Percentiles rank a stretch among this genome's conserved stretches.
phyloP scores from a whole-genome alignment of 2,888 invertebrate genomes.

The Tenthredo scrophulariae region DNA sequence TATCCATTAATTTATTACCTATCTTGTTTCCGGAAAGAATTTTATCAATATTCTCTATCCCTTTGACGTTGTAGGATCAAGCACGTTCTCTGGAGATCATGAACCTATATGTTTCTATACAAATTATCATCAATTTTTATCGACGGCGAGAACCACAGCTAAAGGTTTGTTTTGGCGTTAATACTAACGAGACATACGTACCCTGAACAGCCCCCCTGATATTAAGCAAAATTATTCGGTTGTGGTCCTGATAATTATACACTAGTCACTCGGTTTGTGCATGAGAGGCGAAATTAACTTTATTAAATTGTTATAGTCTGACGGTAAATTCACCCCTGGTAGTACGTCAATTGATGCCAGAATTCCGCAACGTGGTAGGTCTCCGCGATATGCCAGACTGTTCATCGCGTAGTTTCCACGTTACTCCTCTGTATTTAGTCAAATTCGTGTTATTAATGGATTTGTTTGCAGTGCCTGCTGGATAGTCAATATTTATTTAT shows the following conservation, averaged over 20 bases:
- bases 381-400: conserved; percentile 3
- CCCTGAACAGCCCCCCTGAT: conserved; percentile 58
- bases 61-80: conserved; percentile 57
- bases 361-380: conserved; percentile 55
- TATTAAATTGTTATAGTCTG: conserved; percentile 71
- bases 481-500: conserved; percentile 75
- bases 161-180: conserved; percentile 64
- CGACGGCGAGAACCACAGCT: conserved; percentile 53
- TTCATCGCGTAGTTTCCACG: not conserved
- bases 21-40: not conserved
- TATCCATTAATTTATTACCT: not conserved
- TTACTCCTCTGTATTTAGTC: conserved; percentile 62
- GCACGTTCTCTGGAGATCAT: conserved; percentile 56
- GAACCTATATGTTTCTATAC: conserved; percentile 22
- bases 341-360: conserved; percentile 56
- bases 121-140: conserved; percentile 21
- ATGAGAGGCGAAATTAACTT: conserved; percentile 63
- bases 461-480: conserved; percentile 72
- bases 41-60: not conserved
- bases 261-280: conserved; percentile 48
- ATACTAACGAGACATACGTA: conserved; percentile 61
- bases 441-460: conserved; percentile 75
- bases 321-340: conserved; percentile 62
- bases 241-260: conserved; percentile 69
- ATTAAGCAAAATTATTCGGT: conserved; percentile 68